A percentile compares a stretch with the other conserved stretches of the same genome.
Evolutionary conservation across 2,888 invertebrate species (phyloP).

Genomic region (Zonitis immaculata): DNA sequence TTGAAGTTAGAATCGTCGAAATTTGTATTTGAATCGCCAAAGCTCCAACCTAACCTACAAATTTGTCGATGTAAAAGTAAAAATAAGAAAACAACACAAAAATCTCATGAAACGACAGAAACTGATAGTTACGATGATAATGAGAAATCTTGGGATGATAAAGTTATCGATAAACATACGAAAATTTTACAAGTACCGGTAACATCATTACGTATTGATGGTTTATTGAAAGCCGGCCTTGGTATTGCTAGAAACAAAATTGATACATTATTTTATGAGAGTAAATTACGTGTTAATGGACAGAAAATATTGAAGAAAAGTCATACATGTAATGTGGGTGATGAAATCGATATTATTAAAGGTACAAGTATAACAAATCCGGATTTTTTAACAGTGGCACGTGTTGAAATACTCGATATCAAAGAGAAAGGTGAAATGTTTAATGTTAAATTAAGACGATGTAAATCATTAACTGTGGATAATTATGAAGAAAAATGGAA

Average conservation of each 20-base stretch:
- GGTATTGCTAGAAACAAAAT: slow-evolving; percentile 73
- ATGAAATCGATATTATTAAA: slow-evolving; percentile 75
- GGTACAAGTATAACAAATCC: slow-evolving; percentile 63
- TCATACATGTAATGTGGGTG: slow-evolving; percentile 58
- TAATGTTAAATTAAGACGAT: slow-evolving; percentile 59
- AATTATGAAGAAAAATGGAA: slow-evolving; percentile 61
- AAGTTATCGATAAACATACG: slow-evolving; percentile 53
- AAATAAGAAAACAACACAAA: slow-evolving; percentile 28
- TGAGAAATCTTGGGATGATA: slow-evolving; percentile 50
- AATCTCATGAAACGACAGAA: slow-evolving; percentile 43
- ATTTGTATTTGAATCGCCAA: neutral
- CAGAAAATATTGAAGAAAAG: slow-evolving; percentile 73
- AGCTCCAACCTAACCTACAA: slow-evolving; percentile 15
- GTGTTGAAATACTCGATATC: slow-evolving; percentile 61
- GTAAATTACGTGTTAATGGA: slow-evolving; percentile 75
- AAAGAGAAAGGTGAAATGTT: slow-evolving; percentile 55
- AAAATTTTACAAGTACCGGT: slow-evolving; percentile 62
- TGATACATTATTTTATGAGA: slow-evolving; percentile 74
- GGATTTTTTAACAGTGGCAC: slow-evolving; percentile 62
- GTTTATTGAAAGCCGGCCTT: slow-evolving; percentile 64
- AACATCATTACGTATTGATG: slow-evolving; percentile 66
- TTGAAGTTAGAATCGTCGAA: neutral
- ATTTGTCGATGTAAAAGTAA: slow-evolving; percentile 29
- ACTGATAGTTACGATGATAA: slow-evolving; percentile 54
- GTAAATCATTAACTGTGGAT: slow-evolving; percentile 67